Base-by-base conservation (phyloP, 2,888 invertebrate species). In the Drosophila emarginata region DNA sequence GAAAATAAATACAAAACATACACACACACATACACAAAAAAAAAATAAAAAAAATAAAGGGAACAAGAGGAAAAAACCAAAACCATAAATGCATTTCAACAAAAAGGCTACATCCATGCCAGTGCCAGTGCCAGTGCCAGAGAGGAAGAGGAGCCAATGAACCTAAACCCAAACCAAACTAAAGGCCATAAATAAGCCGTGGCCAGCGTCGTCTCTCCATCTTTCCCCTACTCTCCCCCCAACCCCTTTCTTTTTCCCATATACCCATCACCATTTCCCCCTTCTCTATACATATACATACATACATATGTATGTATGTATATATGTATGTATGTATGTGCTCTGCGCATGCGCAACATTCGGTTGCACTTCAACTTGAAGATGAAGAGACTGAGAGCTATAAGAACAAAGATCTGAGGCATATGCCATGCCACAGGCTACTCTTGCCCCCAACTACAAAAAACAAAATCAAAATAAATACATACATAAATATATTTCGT, bases 361-460 rank as follows among this genome's bases (percentile, higher is more conserved):
- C 72, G 79, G 79, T 74, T 76, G 83, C 80, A 83, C 83, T 86
- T 86, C 86, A 83, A 83, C 80, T 79, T 86, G 80, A 77, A 80
- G 68, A 77, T 36, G 54, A 26, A 26, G 6, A 26, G 26, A 26
- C 26, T 26, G 6, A 26, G 26, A 26, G 26, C 26, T 26, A n/a
- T n/a, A 26, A 26, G 26, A 26, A 26, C 26, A 5, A 6, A 5
- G 6, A 26, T 12, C 45, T 45, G 45, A 45, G 45, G 52, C 26
- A 52, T 45, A 76, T 74, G 78, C 78, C 71, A 78, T 67, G 76
- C 74, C 79, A 74, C 51, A 71, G 78, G 66, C 76, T 70, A 65
- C 66, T 64, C 57, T 45, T 69, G 58, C 65, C 18, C 51, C 37
- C 6, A 26, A 26, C 4, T 5, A 26, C 5, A 26, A 50, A 71